Base-by-base conservation (phyloP, 2,113 vertebrate genomes). In the Epinephelus moara region DNA sequence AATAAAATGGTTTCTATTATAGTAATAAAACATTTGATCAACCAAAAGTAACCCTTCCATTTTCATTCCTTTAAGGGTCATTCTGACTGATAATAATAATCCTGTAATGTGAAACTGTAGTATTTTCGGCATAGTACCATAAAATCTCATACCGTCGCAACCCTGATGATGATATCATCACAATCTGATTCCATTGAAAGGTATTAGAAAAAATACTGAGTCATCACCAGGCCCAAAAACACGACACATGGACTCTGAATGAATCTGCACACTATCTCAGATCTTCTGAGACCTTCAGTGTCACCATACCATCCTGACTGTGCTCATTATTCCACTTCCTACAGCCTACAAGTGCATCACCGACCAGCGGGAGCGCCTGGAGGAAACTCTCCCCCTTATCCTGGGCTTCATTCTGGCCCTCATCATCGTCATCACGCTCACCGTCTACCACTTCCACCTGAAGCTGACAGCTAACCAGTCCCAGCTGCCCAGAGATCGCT, bases 281-380 rank as follows among this genome's bases (percentile, higher is more conserved):
- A 19, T n/a, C n/a, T n/a, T n/a, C n/a, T 27, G 10, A 9, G 17
- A 42, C 30, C 50, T 15, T 45, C 69, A 13, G 12, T 64, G 1
- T 75, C 25, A 21, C 25, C 21, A 45, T 53, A 33, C 1, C 40
- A 33, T 23, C 18, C 74, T 62, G 53, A 86, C 59, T 25, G 6
- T 81, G 27, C 72, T 59, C 74, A 21, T 84, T 21, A 81, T 78
- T 85, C n/a, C 30, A 82, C 21, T 90, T n/a, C 21, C 14, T 91
- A 53, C 96, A 99, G 98, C 97, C 15, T 97, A 97, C 89, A 97
- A 97, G 88, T 99, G 99, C 82, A 96, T 97, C 0, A 98, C 97
- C 49, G 99, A 99, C 91, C 96, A 99, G 91, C 92, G 95, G 79
- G 98, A 99, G 80, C 97, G 97, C 84, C 85, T 99, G 80, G 97